Base-by-base conservation (phyloP, 1,140 invertebrate genomes). In the Galleria mellonella region DNA sequence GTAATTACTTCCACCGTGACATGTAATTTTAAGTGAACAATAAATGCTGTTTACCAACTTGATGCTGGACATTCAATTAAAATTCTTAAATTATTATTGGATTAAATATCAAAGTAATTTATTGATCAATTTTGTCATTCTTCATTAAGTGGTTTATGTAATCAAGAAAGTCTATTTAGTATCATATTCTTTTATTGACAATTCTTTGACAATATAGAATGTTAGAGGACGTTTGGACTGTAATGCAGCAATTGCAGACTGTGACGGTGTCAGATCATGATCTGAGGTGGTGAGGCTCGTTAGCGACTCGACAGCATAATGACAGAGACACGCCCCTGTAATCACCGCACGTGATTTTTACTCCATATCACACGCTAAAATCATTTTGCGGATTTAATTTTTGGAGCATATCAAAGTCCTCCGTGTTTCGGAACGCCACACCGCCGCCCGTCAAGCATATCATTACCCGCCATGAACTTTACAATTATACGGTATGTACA, bases 1-100 rank as follows among this genome's bases (percentile, higher is more conserved):
- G 65, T 79, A 85, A 85, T 85, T 85, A 72, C 59, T 57, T 55
- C 51, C 63, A 58, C 55, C 62, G 47, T 81, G 75, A 68, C 63
- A 75, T 77, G 67, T 68, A 74, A 77, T 79, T 82, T 81, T 62
- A 61, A 59, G 63, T 70, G 68, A 78, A 79, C 66, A 78, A 81
- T 67, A 76, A 70, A 74, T 82, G 77, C 77, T 70, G 77, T 83
- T 82, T 83, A 77, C 59, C 50, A 47, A 55, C 40, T 39, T 48
- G 52, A 49, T 54, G 41, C 36, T 44, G 17, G 49, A 42, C 31
- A 31, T 23, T 23, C 2, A 23, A 23, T 23, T 23, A 23, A 23
- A 6, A 23, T 3, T 23, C 17, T 23, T 2, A 23, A 23, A 23
- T 23, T 6, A 23, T 23, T 3, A 23, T 23, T 23, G 17, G 6